Base-by-base conservation (phyloP, 2,113 vertebrate species). In the Xiphias gladius region DNA sequence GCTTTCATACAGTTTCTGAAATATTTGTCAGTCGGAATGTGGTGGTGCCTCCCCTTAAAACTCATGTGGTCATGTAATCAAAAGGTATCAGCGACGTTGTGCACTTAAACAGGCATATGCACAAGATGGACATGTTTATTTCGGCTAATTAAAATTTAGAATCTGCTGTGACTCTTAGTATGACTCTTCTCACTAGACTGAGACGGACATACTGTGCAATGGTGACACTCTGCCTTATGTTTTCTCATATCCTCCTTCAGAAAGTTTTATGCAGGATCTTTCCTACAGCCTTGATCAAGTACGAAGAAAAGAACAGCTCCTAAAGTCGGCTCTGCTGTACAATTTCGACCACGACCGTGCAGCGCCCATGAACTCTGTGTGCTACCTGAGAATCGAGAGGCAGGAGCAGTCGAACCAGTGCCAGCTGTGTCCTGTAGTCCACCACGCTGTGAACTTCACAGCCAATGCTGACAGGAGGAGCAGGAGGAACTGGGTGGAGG, bases 291-390 rank as follows among this genome's bases (percentile, higher is more conserved):
- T 99, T 87, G 95, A 96, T 73, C 95, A 93, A 39, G 95, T 99
- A 2, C 94, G 96, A 74, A 84, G 92, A 35, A 93, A 96, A 16
- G 98, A 99, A 78, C 94, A 95, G 82, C 90, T 98, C 22, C 91
- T 97, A 66, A 97, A 96, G 92, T 97, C 97, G 0, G 95, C 97
- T 79, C 88, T 99, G 92, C 94, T 99, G 2, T 99, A 97, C 79
- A 96, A 95, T 62, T 93, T 97, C 35, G 95, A 96, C 86, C 94
- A 86, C 10, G 89, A 94, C 0, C 52, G 77, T 30, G 80, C 90
- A 5, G 22, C 79, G 16, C 87, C 95, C 2, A 35, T 92, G 4
- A 87, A 82, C 0, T 96, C 96, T n/a, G 46, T 55, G 28, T 97
- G 96, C 84, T 94, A 92, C 83, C 83, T 99, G 46, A 92, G 92